These are phyloP conservation scores for Cantharis lateralis DNA, from an alignment of 2,888 invertebrate species.

Conservation along the genomic window DNA sequence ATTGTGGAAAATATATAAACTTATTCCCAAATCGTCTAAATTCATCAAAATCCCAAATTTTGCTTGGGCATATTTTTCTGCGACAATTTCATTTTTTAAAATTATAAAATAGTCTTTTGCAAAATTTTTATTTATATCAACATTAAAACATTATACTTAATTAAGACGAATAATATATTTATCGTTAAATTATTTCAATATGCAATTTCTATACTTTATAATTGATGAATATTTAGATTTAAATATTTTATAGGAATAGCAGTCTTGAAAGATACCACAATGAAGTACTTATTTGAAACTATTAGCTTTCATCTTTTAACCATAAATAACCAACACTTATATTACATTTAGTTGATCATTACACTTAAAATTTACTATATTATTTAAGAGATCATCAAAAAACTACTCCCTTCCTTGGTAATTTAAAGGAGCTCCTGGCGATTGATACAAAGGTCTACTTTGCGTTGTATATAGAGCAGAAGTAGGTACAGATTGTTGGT, in stretches of 20 bases:
- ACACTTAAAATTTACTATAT: background rate
- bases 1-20: no score
- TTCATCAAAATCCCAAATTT: no score
- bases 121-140: background rate
- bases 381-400: background rate
- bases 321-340: background rate
- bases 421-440: slow-evolving; percentile 47
- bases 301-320: background rate
- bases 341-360: background rate
- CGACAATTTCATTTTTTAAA: no score
- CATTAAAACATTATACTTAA: background rate
- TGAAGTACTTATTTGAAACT: background rate
- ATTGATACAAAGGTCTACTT: slow-evolving; percentile 52
- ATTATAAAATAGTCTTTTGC: no score
- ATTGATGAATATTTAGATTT: background rate
- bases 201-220: background rate
- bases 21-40: no score
- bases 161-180: background rate
- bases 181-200: background rate
- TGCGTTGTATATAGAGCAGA: slow-evolving; percentile 52
- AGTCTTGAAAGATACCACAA: background rate
- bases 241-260: background rate
- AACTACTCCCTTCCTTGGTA: slow-evolving; percentile 40
- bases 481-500: slow-evolving; percentile 47
- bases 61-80: no score